phyloP scores from a whole-genome alignment of 2,888 invertebrate species.

The Alloplasta piceator region DNA sequence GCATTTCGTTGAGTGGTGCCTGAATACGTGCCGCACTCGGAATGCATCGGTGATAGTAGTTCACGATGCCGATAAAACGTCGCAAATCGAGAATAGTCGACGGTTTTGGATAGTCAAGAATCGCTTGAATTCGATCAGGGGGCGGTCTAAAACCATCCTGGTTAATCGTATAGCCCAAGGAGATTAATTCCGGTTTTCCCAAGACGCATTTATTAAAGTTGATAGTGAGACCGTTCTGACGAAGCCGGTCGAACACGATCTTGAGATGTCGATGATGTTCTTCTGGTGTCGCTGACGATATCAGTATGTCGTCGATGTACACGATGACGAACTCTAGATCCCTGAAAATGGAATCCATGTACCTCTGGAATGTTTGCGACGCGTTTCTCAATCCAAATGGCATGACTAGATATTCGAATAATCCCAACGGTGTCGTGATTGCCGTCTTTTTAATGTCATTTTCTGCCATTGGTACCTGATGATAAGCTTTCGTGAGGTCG shows the following conservation, averaged over 20 bases:
- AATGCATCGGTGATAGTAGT: background rate
- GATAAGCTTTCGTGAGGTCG: background rate
- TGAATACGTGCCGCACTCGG: background rate
- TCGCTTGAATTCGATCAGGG: background rate
- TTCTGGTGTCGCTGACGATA: background rate
- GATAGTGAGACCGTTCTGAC: background rate
- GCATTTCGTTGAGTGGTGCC: background rate
- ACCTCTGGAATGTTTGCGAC: constrained; percentile 8
- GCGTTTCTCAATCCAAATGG: background rate
- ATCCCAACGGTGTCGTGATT: background rate
- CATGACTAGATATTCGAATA: constrained; percentile 1
- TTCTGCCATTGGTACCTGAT: background rate
- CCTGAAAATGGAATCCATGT: background rate
- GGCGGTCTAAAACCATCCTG: constrained; percentile 19
- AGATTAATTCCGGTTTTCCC: background rate
- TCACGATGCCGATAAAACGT: background rate
- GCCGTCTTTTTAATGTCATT: background rate
- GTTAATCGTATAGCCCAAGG: constrained; percentile 1
- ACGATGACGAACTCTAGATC: background rate
- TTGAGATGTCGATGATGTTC: background rate
- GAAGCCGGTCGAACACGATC: background rate
- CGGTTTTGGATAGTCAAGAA: background rate
- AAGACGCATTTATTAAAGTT: constrained; percentile 5
- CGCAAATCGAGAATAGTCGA: background rate
- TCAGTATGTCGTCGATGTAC: background rate